phyloP scores from a whole-genome alignment of 2,113 vertebrate genomes.

The Syrmaticus mikado region DNA sequence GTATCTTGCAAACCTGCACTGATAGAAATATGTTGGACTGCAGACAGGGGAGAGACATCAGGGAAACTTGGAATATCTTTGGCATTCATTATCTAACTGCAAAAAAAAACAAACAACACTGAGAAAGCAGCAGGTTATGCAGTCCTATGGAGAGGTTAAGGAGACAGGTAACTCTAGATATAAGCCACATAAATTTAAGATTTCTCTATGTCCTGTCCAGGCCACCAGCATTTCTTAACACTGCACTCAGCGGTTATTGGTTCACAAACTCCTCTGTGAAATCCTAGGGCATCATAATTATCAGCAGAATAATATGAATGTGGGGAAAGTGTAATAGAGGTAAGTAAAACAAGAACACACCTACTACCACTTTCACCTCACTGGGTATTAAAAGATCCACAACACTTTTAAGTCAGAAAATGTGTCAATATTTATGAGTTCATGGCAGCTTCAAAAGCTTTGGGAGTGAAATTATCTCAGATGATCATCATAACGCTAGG shows the following conservation, averaged over 20 bases:
- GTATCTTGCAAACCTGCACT: constrained; percentile 31
- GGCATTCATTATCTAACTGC: background rate
- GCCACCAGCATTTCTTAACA: background rate
- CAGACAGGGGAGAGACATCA: background rate
- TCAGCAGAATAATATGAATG: background rate
- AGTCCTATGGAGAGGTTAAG: background rate
- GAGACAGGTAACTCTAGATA: background rate
- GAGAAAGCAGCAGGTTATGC: background rate
- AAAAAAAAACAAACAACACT: background rate
- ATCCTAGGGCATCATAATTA: background rate
- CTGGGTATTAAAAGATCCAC: background rate
- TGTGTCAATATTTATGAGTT: background rate
- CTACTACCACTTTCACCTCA: background rate
- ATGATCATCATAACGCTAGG: background rate
- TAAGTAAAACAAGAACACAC: background rate
- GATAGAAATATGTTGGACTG: constrained; percentile 52
- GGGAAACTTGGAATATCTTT: constrained; percentile 1
- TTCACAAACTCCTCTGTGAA: background rate
- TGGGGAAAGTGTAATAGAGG: background rate
- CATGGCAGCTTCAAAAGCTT: background rate
- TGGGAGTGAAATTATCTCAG: background rate
- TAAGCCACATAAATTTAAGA: background rate
- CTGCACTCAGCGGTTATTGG: background rate
- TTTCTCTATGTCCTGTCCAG: background rate
- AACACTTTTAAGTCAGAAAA: background rate